Conservation (phyloP, 2,797 vertebrate species). For the Tangara arthus region DNA sequence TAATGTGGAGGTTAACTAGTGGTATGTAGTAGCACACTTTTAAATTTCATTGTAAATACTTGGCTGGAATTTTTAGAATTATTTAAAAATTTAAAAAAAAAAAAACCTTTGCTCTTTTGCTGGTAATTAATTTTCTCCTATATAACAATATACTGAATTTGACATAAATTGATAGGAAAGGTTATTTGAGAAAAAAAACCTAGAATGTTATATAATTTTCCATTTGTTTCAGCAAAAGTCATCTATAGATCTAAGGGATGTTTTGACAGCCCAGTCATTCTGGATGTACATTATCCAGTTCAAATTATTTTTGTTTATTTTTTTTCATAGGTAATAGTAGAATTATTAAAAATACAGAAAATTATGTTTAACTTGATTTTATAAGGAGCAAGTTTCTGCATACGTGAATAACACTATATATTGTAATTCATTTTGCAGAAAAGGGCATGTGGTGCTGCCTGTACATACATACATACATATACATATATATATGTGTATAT, state of each 20-base stretch:
- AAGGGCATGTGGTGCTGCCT: background rate
- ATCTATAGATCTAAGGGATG: background rate
- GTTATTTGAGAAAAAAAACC: background rate
- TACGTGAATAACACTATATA: background rate
- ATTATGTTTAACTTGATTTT: background rate
- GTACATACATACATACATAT: fast-evolving
- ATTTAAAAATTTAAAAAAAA: background rate
- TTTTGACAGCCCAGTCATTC: background rate
- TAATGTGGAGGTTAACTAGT: background rate
- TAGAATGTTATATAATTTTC: background rate
- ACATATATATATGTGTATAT: background rate
- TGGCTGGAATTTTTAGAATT: background rate
- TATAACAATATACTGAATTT: background rate
- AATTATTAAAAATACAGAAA: background rate
- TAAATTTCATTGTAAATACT: background rate
- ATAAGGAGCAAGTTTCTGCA: background rate
- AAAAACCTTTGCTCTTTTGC: background rate
- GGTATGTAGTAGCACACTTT: background rate
- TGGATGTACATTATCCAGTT: background rate
- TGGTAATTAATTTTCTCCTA: background rate
- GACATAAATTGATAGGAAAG: background rate
- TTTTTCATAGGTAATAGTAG: background rate
- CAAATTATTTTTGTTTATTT: background rate
- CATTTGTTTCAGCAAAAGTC: background rate
- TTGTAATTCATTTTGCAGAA: background rate